Conservation (phyloP, 2,888 invertebrate genomes). For the Hirtodrosophila confusa region DNA sequence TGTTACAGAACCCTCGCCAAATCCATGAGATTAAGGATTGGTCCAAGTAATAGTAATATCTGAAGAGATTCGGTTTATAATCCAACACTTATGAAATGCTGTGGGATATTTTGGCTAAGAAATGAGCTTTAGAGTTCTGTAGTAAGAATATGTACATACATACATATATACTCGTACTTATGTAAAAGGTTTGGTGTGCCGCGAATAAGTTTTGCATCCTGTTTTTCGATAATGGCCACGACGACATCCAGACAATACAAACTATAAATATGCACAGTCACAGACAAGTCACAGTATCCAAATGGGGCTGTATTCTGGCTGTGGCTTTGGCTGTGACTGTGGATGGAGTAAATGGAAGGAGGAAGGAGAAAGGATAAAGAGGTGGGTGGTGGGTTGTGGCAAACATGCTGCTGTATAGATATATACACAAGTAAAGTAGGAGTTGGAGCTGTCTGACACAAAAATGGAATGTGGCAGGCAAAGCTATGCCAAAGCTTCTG, state of each 20-base stretch:
- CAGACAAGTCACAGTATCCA: slow-evolving; percentile 45
- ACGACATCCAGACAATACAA: slow-evolving; percentile 56
- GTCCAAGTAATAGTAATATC: too few relatives aligned
- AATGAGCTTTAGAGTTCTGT: not conserved
- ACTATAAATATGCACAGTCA: slow-evolving; percentile 69
- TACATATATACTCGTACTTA: too few relatives aligned
- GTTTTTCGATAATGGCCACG: slow-evolving; percentile 19
- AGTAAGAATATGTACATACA: too few relatives aligned
- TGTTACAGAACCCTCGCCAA: too few relatives aligned
- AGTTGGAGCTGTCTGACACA: slow-evolving; percentile 52
- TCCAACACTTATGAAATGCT: too few relatives aligned
- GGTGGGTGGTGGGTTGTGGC: not conserved
- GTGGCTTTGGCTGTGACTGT: not conserved
- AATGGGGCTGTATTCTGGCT: slow-evolving; percentile 10
- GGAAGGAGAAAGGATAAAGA: not conserved
- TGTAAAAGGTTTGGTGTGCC: slow-evolving; percentile 18
- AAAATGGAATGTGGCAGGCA: slow-evolving; percentile 50
- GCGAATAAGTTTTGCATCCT: slow-evolving; percentile 13
- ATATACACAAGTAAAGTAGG: slow-evolving; percentile 9
- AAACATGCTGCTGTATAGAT: too few relatives aligned
- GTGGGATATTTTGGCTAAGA: too few relatives aligned
- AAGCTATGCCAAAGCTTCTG: slow-evolving; percentile 35
- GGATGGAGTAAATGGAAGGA: not conserved
- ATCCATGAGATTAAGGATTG: too few relatives aligned
- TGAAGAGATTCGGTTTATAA: too few relatives aligned